Evolutionary conservation across 2,888 invertebrate genomes (phyloP).

Genomic region (Ypsolopha scabrella): DNA sequence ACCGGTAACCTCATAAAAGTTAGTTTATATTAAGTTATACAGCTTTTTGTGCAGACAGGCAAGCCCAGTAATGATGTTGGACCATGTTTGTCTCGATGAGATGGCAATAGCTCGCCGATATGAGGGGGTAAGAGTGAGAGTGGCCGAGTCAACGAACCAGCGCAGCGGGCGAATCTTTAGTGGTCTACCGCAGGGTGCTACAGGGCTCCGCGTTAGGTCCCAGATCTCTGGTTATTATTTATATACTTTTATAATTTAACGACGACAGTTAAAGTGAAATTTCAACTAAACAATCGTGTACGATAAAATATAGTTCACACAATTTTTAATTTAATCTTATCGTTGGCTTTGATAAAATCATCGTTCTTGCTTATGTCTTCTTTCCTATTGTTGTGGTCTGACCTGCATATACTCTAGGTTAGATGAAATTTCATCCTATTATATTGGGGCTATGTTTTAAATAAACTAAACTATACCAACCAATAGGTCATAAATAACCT

Average conservation of each 20-base stretch:
- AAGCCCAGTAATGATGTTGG: neutral
- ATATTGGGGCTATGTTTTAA: too few species aligned
- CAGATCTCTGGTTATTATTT: conserved; percentile 22
- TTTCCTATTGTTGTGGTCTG: too few species aligned
- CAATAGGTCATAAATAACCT: neutral
- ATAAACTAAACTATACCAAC: too few species aligned
- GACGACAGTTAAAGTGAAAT: neutral
- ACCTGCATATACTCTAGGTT: too few species aligned
- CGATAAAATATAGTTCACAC: too few species aligned
- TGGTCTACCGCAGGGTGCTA: conserved; percentile 44
- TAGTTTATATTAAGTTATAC: conserved; percentile 1
- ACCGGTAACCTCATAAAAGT: neutral
- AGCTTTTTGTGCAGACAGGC: neutral
- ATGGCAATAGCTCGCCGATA: conserved; percentile 7
- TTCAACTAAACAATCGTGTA: neutral
- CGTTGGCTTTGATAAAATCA: too few species aligned
- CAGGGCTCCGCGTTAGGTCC: conserved; percentile 29
- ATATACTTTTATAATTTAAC: conserved; percentile 11
- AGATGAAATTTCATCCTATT: too few species aligned
- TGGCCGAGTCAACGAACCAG: conserved; percentile 31
- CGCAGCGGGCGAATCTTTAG: conserved; percentile 21
- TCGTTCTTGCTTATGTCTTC: too few species aligned
- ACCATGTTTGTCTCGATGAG: neutral
- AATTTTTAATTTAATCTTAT: too few species aligned
- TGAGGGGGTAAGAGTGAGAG: conserved; percentile 26